phyloP scores from a whole-genome alignment of 2,888 invertebrate genomes.

The Nymphalis urticae region DNA sequence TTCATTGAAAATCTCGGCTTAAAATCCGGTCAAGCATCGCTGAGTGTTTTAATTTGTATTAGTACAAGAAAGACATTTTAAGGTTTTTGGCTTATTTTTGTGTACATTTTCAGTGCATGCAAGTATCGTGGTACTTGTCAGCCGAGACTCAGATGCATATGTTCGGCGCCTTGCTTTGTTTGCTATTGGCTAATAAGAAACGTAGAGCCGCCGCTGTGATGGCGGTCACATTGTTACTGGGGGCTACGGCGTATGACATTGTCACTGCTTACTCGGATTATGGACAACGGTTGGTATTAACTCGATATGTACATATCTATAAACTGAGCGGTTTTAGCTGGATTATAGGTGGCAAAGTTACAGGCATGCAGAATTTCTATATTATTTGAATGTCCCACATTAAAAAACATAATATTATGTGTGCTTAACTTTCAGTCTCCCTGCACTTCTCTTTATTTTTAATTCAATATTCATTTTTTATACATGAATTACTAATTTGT shows the following conservation, averaged over 20 bases:
- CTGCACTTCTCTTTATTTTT: too few species aligned
- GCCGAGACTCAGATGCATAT: conserved; percentile 89
- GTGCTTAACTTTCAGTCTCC: too few species aligned
- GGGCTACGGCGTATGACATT: conserved; percentile 75
- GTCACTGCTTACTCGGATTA: conserved; percentile 61
- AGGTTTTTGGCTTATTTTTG: conserved; percentile 45
- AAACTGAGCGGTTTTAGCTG: neutral
- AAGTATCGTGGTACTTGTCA: conserved; percentile 90
- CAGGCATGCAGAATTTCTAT: too few species aligned
- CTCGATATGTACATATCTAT: neutral
- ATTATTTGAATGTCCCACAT: too few species aligned
- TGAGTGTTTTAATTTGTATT: too few species aligned
- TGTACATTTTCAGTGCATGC: conserved; percentile 85
- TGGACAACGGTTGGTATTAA: conserved; percentile 41
- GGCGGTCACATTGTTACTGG: conserved; percentile 60
- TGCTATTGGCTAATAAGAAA: conserved; percentile 79
- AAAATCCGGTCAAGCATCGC: too few species aligned
- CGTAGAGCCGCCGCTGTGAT: conserved; percentile 57
- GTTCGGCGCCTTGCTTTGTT: conserved; percentile 83
- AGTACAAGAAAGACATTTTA: too few species aligned
- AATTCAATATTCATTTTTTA: too few species aligned
- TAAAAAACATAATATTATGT: too few species aligned
- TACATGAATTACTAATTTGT: too few species aligned
- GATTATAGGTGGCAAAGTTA: too few species aligned
- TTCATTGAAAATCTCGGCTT: too few species aligned